A percentile compares a stretch with the other conserved stretches of the same genome.
These are phyloP conservation scores for Nematostella vectensis DNA, from an alignment of 92 coral and sea anemone genomes.

Conservation along the genomic window DNA sequence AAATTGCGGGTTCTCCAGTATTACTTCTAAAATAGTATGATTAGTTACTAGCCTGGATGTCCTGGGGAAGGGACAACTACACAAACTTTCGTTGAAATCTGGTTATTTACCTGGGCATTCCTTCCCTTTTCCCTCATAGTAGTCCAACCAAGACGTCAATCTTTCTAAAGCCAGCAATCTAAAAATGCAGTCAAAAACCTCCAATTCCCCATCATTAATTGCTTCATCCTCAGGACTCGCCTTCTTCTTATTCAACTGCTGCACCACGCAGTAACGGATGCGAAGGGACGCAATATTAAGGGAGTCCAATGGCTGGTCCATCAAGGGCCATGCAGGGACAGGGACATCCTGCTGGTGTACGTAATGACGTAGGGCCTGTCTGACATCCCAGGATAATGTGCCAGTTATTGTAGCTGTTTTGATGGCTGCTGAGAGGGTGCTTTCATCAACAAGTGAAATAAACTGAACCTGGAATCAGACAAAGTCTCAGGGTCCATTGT, in stretches of 20 bases:
- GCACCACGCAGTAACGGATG: background rate
- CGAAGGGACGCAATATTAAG: background rate
- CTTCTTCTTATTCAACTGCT: background rate
- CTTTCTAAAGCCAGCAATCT: background rate
- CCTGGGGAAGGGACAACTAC: too few relatives aligned
- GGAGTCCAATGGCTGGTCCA: background rate
- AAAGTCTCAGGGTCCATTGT: too few relatives aligned
- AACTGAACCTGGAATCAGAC: too few relatives aligned
- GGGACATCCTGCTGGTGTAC: background rate
- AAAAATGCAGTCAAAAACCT: background rate
- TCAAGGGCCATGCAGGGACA: background rate
- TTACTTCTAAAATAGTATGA: too few relatives aligned
- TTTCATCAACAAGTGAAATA: background rate
- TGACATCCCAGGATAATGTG: background rate
- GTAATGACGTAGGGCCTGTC: background rate
- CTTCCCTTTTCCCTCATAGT: background rate
- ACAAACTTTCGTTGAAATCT: too few relatives aligned
- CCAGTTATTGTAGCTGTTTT: background rate
- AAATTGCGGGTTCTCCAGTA: too few relatives aligned
- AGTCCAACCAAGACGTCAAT: background rate
- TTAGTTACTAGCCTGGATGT: too few relatives aligned
- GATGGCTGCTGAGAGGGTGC: background rate
- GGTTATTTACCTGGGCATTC: background rate
- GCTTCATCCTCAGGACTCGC: background rate
- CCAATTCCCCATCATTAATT: background rate